Base-by-base conservation (phyloP, 2,797 vertebrate species). In the Tinamus major region DNA sequence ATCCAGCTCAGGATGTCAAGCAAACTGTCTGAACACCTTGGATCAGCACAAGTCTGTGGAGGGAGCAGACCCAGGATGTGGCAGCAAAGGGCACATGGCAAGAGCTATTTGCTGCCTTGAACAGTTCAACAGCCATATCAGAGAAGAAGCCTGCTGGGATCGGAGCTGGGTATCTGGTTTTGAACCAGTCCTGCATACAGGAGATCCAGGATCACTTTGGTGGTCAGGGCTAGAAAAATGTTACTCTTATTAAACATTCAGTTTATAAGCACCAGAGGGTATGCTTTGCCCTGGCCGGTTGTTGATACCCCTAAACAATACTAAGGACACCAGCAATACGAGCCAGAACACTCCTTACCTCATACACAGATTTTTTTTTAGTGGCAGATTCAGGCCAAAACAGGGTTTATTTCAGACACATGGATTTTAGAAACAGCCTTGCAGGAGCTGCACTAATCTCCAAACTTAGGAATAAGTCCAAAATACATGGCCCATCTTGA, bases 51-150 rank as follows among this genome's bases (percentile, higher is more conserved):
- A 78, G 74, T 10, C 56, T 55, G 37, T 0, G 5, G 37, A 90
- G 29, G 13, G 27, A 70, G 69, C 33, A 59, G 42, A 70, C 4
- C 5, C 19, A 70, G 62, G 24, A 33, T 13, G 13, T 61, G 77
- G 72, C 9, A 83, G 72, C 77, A 62, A 35, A 79, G n/a, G 33
- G 31, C 53, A 55, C 29, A 20, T 0, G 5, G 37, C 27, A 46
- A 63, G 51, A 88, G 48, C 21, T 63, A 27, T 37, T 42, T 41
- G 12, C 33, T 70, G 21, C 58, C 27, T 33, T 33, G 33, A 86
- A 63, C 1, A 12, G 29, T 39, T 69, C 71, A 29, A 62, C 0
- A 63, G 46, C 4, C 2, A 2, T 10, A 3, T 13, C 26, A 42
- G 42, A 67, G 64, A 69, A 27, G 13, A 76, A 10, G 26, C 29